Evolutionary conservation across 2,797 vertebrate genomes (phyloP).

Genomic region (Esox lucius): DNA sequence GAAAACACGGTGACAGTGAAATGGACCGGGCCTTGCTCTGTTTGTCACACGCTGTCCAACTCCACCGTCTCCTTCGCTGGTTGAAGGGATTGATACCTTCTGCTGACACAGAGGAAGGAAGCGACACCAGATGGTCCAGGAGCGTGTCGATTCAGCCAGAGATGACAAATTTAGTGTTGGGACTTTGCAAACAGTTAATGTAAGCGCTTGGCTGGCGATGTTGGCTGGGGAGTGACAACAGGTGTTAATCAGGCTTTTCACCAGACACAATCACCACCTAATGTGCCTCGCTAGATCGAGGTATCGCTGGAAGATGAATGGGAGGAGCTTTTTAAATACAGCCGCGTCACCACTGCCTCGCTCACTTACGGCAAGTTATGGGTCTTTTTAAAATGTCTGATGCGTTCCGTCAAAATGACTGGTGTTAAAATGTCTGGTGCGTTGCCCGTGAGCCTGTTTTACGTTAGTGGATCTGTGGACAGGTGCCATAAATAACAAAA

Average conservation of each 20-base stretch:
- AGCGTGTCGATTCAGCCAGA: neutral
- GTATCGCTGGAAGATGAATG: neutral
- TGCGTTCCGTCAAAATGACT: too few species aligned
- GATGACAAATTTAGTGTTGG: neutral
- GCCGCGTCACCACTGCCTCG: neutral
- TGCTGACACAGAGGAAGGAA: conserved; percentile 4
- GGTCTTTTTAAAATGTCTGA: neutral
- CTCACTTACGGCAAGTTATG: conserved; percentile 16
- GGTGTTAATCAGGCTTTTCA: conserved; percentile 12
- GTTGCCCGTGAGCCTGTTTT: neutral
- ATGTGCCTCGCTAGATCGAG: neutral
- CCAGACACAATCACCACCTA: conserved; percentile 1
- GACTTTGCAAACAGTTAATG: neutral
- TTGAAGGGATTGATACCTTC: neutral
- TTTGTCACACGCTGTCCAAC: neutral
- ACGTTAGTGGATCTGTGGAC: conserved; percentile 11
- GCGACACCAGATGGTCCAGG: conserved; percentile 7
- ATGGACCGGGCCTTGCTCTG: too few species aligned
- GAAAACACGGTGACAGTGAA: neutral
- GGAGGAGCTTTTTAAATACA: neutral
- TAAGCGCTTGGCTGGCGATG: conserved; percentile 13
- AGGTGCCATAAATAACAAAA: conserved; percentile 21
- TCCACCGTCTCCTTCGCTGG: neutral
- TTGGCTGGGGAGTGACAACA: neutral
- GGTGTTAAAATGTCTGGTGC: too few species aligned